Conservation (phyloP, 2,888 invertebrate genomes). For the Catocala fraxini region DNA sequence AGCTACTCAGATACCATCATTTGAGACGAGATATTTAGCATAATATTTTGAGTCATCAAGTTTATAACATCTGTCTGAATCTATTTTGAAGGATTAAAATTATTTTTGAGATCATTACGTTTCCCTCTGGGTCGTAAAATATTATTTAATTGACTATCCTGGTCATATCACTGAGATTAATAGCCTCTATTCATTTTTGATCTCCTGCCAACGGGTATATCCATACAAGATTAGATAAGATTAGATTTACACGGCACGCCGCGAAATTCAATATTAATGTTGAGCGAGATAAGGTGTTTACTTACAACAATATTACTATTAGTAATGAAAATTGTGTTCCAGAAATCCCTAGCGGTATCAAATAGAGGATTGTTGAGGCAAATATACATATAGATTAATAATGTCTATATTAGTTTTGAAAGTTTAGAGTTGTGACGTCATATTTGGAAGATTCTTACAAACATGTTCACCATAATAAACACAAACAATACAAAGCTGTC, state of each 20-base stretch:
- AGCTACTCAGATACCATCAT: constrained; percentile 5
- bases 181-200: constrained; percentile 48
- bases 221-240: constrained; percentile 45
- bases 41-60: constrained; percentile 24
- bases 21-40: constrained; percentile 26
- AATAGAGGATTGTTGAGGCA: constrained; percentile 9
- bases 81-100: constrained; percentile 31
- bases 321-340: constrained; percentile 16
- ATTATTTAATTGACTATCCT: constrained; percentile 43
- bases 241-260: constrained; percentile 34
- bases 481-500: constrained; percentile 35
- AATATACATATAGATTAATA: constrained; percentile 21
- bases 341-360: constrained; percentile 13
- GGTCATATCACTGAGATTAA: constrained; percentile 49
- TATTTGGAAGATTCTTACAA: constrained; percentile 1
- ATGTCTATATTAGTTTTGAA: constrained; percentile 12
- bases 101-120: constrained; percentile 47
- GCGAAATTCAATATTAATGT: constrained; percentile 41
- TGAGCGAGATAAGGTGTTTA: constrained; percentile 16
- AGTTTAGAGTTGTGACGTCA: neutral
- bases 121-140: constrained; percentile 35
- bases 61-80: constrained; percentile 24
- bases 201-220: constrained; percentile 44
- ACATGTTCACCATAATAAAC: constrained; percentile 44
- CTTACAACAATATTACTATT: constrained; percentile 21